These are phyloP conservation scores for Drosophila borborema DNA, from an alignment of 2,888 invertebrate genomes.

Conservation along the genomic window DNA sequence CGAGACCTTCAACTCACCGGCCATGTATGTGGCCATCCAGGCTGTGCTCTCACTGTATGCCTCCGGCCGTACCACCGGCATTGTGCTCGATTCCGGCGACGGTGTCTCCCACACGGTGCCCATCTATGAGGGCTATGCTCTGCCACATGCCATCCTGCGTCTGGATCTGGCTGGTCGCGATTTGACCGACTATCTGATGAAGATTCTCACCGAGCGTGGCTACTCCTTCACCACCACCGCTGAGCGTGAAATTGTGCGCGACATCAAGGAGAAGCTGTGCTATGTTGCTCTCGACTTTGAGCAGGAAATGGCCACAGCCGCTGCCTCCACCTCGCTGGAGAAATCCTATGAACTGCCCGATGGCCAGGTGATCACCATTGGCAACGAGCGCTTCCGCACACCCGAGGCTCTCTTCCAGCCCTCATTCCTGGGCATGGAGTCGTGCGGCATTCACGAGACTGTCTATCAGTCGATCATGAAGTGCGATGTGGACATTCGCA, in stretches of 20 bases:
- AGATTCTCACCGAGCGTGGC: slow-evolving; percentile 96
- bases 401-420: slow-evolving; percentile 98
- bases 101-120: slow-evolving; percentile 98
- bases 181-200: slow-evolving; percentile 97
- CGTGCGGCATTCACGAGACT: slow-evolving; percentile 96
- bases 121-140: slow-evolving; percentile 97
- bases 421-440: slow-evolving; percentile 93
- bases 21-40: slow-evolving; percentile 98
- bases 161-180: slow-evolving; percentile 97
- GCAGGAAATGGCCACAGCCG: slow-evolving; percentile 97
- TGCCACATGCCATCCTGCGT: slow-evolving; percentile 97
- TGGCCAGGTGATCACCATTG: slow-evolving; percentile 96
- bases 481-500: slow-evolving; percentile 97
- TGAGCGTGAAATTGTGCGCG: slow-evolving; percentile 97
- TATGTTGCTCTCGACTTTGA: slow-evolving; percentile 96
- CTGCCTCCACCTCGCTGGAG: slow-evolving; percentile 95
- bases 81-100: slow-evolving; percentile 97
- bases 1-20: slow-evolving; percentile 96
- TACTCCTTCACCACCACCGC: slow-evolving; percentile 97
- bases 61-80: slow-evolving; percentile 98
- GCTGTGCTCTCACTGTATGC: slow-evolving; percentile 96
- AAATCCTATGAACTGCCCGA: slow-evolving; percentile 98
- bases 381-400: slow-evolving; percentile 97
- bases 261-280: slow-evolving; percentile 97
- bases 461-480: slow-evolving; percentile 99